Conservation (phyloP, 2,113 vertebrate species). For the Triplophysa tibetana region DNA sequence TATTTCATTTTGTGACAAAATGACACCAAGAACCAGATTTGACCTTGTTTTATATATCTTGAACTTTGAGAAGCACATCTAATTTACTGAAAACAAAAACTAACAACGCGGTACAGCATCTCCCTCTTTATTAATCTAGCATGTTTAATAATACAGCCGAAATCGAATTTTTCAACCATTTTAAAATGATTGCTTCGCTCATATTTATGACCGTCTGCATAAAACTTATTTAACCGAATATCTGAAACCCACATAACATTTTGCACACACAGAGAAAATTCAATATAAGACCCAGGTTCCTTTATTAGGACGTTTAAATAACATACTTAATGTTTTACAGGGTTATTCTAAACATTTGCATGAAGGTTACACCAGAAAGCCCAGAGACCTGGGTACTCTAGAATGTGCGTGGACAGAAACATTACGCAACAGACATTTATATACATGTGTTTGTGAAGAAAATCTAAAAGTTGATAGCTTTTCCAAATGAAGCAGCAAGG, state of each 20-base stretch:
- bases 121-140: background rate
- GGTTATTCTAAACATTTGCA: conserved; percentile 4
- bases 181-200: conserved; percentile 2
- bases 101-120: background rate
- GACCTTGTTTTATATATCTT: too few species aligned
- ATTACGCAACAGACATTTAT: conserved; percentile 37
- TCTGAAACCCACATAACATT: background rate
- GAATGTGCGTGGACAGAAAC: background rate
- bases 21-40: too few species aligned
- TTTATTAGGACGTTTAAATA: conserved; percentile 56
- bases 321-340: conserved; percentile 43
- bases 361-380: conserved; percentile 10
- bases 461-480: conserved; percentile 94
- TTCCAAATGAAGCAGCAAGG: conserved; percentile 93
- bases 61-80: background rate
- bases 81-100: background rate
- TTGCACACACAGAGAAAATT: background rate
- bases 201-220: background rate
- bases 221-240: background rate
- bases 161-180: background rate
- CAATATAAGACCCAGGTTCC: conserved; percentile 25
- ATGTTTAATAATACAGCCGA: background rate
- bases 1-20: too few species aligned
- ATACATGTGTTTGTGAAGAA: conserved; percentile 36
- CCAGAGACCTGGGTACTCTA: conserved; percentile 3